Evolutionary conservation across 2,888 invertebrate species (phyloP).

Genomic region (Nomada lathburiana): DNA sequence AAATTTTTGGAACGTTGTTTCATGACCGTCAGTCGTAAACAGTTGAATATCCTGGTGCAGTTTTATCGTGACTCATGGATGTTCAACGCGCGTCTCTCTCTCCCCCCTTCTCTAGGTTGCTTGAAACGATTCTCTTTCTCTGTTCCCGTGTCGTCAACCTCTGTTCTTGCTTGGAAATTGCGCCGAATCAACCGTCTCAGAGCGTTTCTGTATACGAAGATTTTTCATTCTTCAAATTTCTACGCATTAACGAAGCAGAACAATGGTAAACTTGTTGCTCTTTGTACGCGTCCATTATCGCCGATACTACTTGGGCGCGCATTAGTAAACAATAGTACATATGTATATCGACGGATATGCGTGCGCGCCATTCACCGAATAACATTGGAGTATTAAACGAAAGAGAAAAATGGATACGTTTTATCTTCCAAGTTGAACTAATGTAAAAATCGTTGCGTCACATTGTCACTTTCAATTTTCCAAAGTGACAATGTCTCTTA

Average conservation of each 20-base stretch:
- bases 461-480: neutral
- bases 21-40: constrained; percentile 25
- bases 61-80: constrained; percentile 78
- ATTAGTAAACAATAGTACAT: constrained; percentile 32
- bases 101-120: constrained; percentile 56
- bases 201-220: constrained; percentile 56
- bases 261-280: constrained; percentile 34
- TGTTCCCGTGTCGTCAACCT: constrained; percentile 78
- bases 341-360: neutral
- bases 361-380: neutral
- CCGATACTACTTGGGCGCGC: neutral
- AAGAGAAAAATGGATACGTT: neutral
- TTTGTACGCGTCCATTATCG: constrained; percentile 24
- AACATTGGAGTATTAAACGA: neutral
- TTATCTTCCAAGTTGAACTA: neutral
- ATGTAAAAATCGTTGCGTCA: neutral
- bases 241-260: constrained; percentile 49
- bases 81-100: constrained; percentile 56
- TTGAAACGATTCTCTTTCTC: constrained; percentile 74
- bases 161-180: constrained; percentile 77
- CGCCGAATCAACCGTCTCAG: constrained; percentile 80
- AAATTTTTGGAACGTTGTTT: neutral
- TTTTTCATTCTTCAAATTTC: constrained; percentile 52
- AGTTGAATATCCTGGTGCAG: constrained; percentile 65
- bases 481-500: neutral